Base-by-base conservation (phyloP, 2,888 invertebrate genomes). In the Melieria omissa region DNA sequence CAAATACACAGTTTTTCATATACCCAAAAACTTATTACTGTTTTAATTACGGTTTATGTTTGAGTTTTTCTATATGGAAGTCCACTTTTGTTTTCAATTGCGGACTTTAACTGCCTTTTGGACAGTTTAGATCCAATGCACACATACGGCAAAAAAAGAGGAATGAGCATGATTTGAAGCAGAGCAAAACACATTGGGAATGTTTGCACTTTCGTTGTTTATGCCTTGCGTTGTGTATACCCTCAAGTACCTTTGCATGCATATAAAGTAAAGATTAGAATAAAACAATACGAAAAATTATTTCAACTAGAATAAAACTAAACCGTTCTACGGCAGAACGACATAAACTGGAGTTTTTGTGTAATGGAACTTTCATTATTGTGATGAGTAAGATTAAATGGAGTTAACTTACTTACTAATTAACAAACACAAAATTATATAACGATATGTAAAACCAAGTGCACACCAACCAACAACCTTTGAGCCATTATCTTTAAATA, bases 321-420 rank as follows among this genome's bases (percentile, higher is more conserved):
- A 72, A 73, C 71, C 78, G 76, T 76, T 79, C 77, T 73, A 64
- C 79, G 79, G 79, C 78, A 77, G 78, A 76, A 78, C 75, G 78
- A 65, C 78, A 79, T 79, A 74, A 72, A 63, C 78, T 78, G 79
- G 78, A 70, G 70, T 76, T 70, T 75, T 74, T 74, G 73, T 70
- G 68, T 63, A 68, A 72, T 29, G 52, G 41, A 49, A 49, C 65
- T 72, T 68, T 61, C 52, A 77, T 79, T 79, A 80, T 80, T 81
- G 71, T 76, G 79, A 74, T 80, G 79, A 81, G 79, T 80, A 75
- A 70, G 76, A 78, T 80, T 79, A 80, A 71, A 76, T 80, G 77
- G 77, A n/a, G 52, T 45, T 16, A n/a, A 10, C 42, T 78, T 42
- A 65, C 6, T 52, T 44, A 52, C 5, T 54, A 52, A 60, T 16